Conservation (phyloP, 2,888 invertebrate species). For the Sipha maydis region DNA sequence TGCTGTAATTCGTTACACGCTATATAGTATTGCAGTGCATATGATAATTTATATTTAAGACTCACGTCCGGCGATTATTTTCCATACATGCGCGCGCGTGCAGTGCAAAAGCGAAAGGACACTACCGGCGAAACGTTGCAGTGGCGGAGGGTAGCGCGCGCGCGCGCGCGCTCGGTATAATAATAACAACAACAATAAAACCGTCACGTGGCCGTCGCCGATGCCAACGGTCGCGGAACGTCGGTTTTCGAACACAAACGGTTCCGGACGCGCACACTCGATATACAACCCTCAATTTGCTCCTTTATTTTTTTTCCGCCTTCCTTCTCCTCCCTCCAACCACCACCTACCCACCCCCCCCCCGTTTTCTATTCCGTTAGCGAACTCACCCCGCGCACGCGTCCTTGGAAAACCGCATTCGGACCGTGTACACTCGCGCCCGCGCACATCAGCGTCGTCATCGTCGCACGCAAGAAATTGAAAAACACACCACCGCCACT, state of each 20-base stretch:
- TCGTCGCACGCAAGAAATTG: not conserved
- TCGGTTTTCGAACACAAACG: slow-evolving; percentile 56
- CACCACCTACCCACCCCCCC: not conserved
- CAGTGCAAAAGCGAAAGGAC: not conserved
- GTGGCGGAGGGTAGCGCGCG: not conserved
- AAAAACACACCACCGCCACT: not conserved
- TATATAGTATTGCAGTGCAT: not conserved
- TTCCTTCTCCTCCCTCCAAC: not conserved
- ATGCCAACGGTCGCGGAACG: slow-evolving; percentile 53
- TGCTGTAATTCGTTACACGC: too few species aligned
- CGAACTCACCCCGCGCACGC: not conserved
- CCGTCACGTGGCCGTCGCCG: slow-evolving; percentile 50
- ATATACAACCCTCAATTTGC: slow-evolving; percentile 51
- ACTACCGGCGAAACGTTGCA: not conserved
- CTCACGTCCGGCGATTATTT: not conserved
- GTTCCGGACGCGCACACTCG: slow-evolving; percentile 56
- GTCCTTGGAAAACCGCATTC: slow-evolving; percentile 10
- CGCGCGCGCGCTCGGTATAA: not conserved
- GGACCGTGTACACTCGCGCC: not conserved
- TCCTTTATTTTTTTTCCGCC: not conserved
- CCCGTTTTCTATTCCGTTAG: too few species aligned
- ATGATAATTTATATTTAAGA: not conserved
- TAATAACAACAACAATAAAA: slow-evolving; percentile 45
- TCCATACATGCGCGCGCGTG: not conserved
- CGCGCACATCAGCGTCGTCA: not conserved